Evolutionary conservation across 1,140 invertebrate species (phyloP), one percentile per base, ranked within the genome.

Genomic region (Anastrepha obliqua): DNA sequence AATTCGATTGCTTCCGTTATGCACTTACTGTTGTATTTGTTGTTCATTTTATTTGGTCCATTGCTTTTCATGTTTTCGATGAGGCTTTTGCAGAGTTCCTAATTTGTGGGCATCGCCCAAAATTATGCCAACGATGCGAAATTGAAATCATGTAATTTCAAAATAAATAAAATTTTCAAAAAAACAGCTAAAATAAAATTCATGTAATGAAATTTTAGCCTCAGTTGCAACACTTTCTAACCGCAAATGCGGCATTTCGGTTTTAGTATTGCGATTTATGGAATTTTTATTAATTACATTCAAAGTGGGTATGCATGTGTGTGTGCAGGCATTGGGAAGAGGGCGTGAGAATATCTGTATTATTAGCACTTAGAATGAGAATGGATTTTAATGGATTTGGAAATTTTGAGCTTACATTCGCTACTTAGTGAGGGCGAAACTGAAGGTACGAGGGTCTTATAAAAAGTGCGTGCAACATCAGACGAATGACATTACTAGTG

Each of bases 31-130:
- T 81, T 55, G 74, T 20, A 47, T 81, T 81, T 81, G 47, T 81
- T 81, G 47, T 81, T 81, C 47, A 74, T 74, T 81, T 81, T 9
- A 81, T 81, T 81, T 81, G 47, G 74, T 81, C 47, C 74, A 81
- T 55, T 81, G 74, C 47, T 81, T 55, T 0, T 42, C 42, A 81
- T 81, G 44, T 81, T 8, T 7, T 47, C 15, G 20, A 9, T 3
- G 29, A 1, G 29, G 17, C 3, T 55, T 55, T 81, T 81, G 74
- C 47, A 47, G 3, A 81, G 44, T 81, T 81, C 9, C 74, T 81
- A 44, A 29, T 81, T 81, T 44, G 70, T 47, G 70, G 15, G 11
- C 15, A 67, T 47, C 70, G 20, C 47, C n/a, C 29, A 81, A 58
- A 81, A 55, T 55, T 81, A 55, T 55, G 74, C 74, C 74, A 81